Evolutionary conservation across 2,797 vertebrate species (phyloP), one percentile per base, ranked within the genome.

Genomic region (Spinus pinus): DNA sequence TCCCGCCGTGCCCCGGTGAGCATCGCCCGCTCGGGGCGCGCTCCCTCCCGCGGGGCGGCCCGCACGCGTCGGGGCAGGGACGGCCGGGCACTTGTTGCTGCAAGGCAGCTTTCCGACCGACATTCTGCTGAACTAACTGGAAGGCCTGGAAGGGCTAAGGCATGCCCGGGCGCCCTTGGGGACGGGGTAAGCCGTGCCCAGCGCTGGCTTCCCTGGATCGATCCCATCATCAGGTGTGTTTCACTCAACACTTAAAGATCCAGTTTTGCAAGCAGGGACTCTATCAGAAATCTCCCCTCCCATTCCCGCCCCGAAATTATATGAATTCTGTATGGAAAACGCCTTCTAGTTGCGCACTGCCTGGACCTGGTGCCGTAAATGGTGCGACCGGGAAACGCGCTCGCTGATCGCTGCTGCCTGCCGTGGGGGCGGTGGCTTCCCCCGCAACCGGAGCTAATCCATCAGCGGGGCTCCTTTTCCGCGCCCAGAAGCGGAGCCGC

Each of bases 331-430:
- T 4, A 13, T 27, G 56, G 51, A 42, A 77, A 70, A 39, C 46
- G 44, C 56, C 4, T 57, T 20, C 42, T 7, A 16, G 56, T 19
- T 46, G 20, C 27, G 12, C 73, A 0, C 28, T 15, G 49, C 56
- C 51, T 0, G 69, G 65, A 95, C 93, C 84, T 94, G 94, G 91
- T 95, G 94, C 86, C 41, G 22, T 79, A 62, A 16, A 22, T 18
- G 10, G 20, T 3, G 57, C 15, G 49, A 9, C 14, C 37, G 50
- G 33, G 41, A 57, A 42, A n/a, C 4, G 33, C 6, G 16, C 37
- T n/a, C 5, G 10, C 28, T 25, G 31, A 7, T 7, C 17, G 37
- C 54, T 37, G 33, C 71, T 20, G 41, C 18, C 20, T 8, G 54
- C 61, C 6, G 35, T 50, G 33, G 62, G 42, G n/a, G 1, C 3